These are phyloP conservation scores for Sturnira hondurensis DNA, from an alignment of 2,113 vertebrate species.

Conservation along the genomic window DNA sequence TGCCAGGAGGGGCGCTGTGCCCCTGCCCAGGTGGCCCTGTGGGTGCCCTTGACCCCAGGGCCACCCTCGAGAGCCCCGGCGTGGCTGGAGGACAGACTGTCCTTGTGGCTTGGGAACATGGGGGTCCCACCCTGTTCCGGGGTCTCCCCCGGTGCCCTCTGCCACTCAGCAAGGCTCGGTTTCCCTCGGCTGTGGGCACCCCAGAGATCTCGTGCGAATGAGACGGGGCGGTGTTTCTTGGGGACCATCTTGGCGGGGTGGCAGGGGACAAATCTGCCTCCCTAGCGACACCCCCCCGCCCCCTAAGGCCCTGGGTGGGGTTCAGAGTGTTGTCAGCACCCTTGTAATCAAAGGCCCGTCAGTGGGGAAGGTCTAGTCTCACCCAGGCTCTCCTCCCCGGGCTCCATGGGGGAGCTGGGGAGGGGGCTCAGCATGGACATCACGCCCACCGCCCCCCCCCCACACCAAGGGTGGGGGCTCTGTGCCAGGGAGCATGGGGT, in stretches of 20 bases:
- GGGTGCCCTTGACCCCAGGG: too few species aligned
- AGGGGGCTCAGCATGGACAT: fast-evolving
- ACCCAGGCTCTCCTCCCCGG: too few species aligned
- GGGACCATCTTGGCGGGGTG: too few species aligned
- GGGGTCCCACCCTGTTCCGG: too few species aligned
- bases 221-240: too few species aligned
- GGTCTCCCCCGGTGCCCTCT: background rate
- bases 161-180: background rate
- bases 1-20: background rate
- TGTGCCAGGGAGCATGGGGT: fast-evolving
- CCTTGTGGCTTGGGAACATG: too few species aligned
- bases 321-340: background rate
- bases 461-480: background rate
- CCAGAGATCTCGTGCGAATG: background rate
- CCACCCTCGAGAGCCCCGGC: fast-evolving
- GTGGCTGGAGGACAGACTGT: background rate
- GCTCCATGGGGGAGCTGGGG: too few species aligned
- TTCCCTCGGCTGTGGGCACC: background rate
- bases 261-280: background rate
- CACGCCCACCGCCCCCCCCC: fast-evolving
- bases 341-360: fast-evolving
- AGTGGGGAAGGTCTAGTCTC: background rate
- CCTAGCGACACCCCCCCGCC: background rate
- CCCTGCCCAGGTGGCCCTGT: too few species aligned
- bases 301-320: background rate